Percentiles rank a stretch among this genome's conserved stretches.
phyloP scores from a whole-genome alignment of 2,888 invertebrate genomes.

The Heliconius hortense region DNA sequence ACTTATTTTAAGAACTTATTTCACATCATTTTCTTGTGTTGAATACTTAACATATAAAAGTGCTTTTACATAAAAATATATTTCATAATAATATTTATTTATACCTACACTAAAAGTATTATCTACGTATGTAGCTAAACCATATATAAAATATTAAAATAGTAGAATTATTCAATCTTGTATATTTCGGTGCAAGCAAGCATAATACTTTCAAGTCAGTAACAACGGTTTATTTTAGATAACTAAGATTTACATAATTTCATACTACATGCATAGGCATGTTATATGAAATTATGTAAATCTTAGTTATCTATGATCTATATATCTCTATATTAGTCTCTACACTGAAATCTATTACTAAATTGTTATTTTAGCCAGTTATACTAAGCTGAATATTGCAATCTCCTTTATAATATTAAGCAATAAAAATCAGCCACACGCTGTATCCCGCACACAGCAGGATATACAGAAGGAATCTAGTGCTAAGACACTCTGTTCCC shows the following conservation, averaged over 20 bases:
- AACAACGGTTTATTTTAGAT: conserved; percentile 19
- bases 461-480: too few relatives aligned
- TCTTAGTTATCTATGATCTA: too few relatives aligned
- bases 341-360: conserved; percentile 31
- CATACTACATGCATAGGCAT: conserved; percentile 25
- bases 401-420: too few relatives aligned
- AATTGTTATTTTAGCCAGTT: conserved; percentile 3
- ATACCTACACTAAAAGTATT: background rate
- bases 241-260: conserved; percentile 34
- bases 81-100: background rate
- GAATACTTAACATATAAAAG: background rate
- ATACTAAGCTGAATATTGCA: too few relatives aligned
- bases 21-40: background rate
- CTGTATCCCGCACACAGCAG: too few relatives aligned
- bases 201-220: conserved; percentile 23
- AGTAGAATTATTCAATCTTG: conserved; percentile 5
- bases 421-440: too few relatives aligned
- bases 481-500: too few relatives aligned
- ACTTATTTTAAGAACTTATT: background rate
- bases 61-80: background rate
- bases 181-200: conserved; percentile 20
- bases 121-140: conserved; percentile 1
- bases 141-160: conserved; percentile 6
- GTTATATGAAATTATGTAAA: too few relatives aligned
- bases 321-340: background rate